Evolutionary conservation across 2,888 invertebrate genomes (phyloP).

Genomic region (Myopa tessellatipennis): DNA sequence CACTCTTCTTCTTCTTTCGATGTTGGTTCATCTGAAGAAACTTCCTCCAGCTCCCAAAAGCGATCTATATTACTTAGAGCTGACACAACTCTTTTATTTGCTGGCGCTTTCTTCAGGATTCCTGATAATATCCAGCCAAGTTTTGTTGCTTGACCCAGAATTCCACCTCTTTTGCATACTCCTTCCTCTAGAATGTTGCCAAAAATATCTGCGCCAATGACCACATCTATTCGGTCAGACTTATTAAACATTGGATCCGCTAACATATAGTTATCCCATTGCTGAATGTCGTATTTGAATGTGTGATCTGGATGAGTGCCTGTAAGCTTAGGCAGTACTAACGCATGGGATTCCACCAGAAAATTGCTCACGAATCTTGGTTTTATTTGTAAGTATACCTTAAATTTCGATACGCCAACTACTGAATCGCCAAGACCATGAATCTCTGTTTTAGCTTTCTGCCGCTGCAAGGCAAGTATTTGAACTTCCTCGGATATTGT

Average conservation of each 20-base stretch:
- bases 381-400: not conserved
- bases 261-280: conserved; percentile 22
- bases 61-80: not conserved
- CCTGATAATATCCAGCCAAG: conserved; percentile 5
- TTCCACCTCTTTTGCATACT: not conserved
- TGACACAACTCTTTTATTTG: not conserved
- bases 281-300: not conserved
- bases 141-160: not conserved
- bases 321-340: not conserved
- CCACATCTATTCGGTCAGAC: conserved; percentile 19
- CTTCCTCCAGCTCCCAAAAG: too few relatives aligned
- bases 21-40: too few relatives aligned
- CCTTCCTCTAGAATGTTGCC: not conserved
- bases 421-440: conserved; percentile 11
- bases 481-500: conserved; percentile 2
- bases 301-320: conserved; percentile 14
- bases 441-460: conserved; percentile 12
- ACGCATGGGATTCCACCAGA: not conserved
- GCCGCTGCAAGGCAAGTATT: not conserved
- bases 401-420: conserved; percentile 21
- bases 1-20: too few relatives aligned
- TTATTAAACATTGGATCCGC: conserved; percentile 24
- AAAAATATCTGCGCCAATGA: conserved; percentile 24
- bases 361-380: conserved; percentile 16
- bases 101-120: not conserved